A percentile compares a stretch with the other conserved stretches of the same genome.
Conservation (phyloP, 2,797 vertebrate species). For the Brachyrhaphis roseni region DNA sequence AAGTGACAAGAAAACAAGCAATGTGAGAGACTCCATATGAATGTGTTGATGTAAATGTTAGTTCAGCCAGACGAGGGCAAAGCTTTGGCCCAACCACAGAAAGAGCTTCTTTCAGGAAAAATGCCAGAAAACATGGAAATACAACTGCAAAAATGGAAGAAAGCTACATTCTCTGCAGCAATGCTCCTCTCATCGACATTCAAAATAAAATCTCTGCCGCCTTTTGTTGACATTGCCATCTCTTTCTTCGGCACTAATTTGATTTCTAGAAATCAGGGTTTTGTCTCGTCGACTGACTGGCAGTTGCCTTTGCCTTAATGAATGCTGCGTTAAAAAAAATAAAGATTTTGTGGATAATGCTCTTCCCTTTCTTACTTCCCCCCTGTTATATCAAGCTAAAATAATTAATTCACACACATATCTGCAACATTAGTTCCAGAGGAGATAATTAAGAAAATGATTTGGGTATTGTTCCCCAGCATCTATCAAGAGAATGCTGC, state of each 20-base stretch:
- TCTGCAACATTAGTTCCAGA: conserved; percentile 78
- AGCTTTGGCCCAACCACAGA: conserved; percentile 37
- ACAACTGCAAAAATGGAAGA: conserved; percentile 49
- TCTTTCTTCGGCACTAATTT: conserved; percentile 73
- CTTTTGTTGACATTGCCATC: conserved; percentile 76
- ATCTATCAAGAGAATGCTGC: conserved; percentile 70
- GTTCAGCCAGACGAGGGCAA: conserved; percentile 39
- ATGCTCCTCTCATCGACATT: conserved; percentile 50
- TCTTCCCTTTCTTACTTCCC: conserved; percentile 47
- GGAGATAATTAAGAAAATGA: conserved; percentile 80
- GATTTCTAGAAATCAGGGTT: conserved; percentile 80
- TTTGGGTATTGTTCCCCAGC: conserved; percentile 73
- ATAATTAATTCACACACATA: conserved; percentile 80
- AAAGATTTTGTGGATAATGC: conserved; percentile 71
- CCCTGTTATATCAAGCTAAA: conserved; percentile 70
- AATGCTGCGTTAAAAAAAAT: conserved; percentile 54
- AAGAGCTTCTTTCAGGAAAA: conserved; percentile 28
- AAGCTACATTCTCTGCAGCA: conserved; percentile 48
- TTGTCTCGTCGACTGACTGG: conserved; percentile 79
- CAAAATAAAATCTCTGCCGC: conserved; percentile 70
- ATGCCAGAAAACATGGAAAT: background rate
- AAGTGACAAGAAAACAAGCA: background rate
- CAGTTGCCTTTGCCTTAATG: conserved; percentile 76
- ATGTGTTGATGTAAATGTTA: conserved; percentile 11
- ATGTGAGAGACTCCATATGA: background rate